Percentiles rank a stretch among this genome's conserved stretches.
These are phyloP conservation scores for Gopherus evgoodei DNA, from an alignment of 2,113 vertebrate species.

Conservation along the genomic window DNA sequence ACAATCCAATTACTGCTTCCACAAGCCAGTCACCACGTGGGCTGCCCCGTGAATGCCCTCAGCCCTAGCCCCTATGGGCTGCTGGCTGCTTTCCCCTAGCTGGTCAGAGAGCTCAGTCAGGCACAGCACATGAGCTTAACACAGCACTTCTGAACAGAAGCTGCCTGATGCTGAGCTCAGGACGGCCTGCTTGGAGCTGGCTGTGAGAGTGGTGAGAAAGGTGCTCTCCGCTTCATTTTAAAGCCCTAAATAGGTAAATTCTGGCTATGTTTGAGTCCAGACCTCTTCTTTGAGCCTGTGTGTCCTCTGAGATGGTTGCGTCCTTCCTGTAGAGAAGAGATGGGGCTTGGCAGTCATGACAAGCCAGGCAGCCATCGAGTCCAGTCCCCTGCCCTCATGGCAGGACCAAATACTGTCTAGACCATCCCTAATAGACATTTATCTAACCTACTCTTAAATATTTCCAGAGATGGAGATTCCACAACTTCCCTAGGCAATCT, in stretches of 20 bases:
- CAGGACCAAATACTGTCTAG: no score
- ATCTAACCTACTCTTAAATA: no score
- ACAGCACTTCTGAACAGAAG: not conserved
- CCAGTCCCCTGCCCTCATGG: no score
- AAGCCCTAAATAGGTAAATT: not conserved
- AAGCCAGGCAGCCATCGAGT: not conserved
- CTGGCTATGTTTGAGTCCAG: fast-evolving
- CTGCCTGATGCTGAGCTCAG: not conserved
- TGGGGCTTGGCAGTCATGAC: not conserved
- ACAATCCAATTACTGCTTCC: fast-evolving
- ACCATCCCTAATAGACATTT: no score
- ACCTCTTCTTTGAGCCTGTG: not conserved
- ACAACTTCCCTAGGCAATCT: no score
- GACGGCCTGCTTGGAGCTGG: fast-evolving
- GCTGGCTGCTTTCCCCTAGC: fast-evolving
- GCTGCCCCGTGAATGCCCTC: not conserved
- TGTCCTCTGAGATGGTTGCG: not conserved
- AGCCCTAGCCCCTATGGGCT: fast-evolving
- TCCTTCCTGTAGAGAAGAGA: not conserved
- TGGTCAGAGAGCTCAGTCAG: not conserved
- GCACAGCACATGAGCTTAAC: not conserved
- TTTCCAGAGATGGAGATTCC: no score
- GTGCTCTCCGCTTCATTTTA: not conserved
- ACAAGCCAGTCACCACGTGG: not conserved
- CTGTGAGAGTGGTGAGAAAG: not conserved